Base-by-base conservation (phyloP, 2,113 vertebrate species). In the Sorex fumeus region DNA sequence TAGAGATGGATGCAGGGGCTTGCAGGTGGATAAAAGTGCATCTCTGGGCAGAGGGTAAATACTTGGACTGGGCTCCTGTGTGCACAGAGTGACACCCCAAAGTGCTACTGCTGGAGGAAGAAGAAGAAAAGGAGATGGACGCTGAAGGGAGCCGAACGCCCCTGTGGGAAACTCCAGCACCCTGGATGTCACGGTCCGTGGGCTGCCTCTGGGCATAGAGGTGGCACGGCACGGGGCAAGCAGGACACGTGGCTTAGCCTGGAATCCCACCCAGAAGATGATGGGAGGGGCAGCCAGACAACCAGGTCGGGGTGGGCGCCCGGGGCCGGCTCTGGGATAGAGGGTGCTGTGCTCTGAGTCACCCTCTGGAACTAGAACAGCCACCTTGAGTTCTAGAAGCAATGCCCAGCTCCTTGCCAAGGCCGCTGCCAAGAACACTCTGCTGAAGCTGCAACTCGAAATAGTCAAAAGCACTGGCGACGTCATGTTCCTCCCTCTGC, bases 381-480 rank as follows among this genome's bases (percentile, higher is more conserved):
- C 77, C 40, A 79, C 82, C 47, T 50, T 7, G 57, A 64, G 69
- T 70, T 94, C 91, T 57, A 27, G 62, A 84, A 16, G 77, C 76
- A 75, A 53, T 0, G 0, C 66, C 64, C 47, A 40, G 25, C 47
- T 0, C 0, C 69, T 74, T 40, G 93, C 94, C 94, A 94, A 92
- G 71, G 32, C 47, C 0, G 19, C 71, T 71, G 93, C 94, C 86
- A 85, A 74, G 91, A 94, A 90, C 91, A 70, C n/a, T 30, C 30
- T 91, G 93, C 87, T 21, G 88, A 93, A 2, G 45, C 40, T n/a
- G 87, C 87, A 43, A 80, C 94, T 93, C 66, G 71, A 94, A 96
- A 92, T n/a, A 71, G 79, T 34, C 28, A 84, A 93, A 79, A 85
- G 12, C 2, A 9, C 62, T 2, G 66, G 43, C 23, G 21, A 60